phyloP scores from a whole-genome alignment of 1,140 invertebrate genomes.

The Asobara japonica region DNA sequence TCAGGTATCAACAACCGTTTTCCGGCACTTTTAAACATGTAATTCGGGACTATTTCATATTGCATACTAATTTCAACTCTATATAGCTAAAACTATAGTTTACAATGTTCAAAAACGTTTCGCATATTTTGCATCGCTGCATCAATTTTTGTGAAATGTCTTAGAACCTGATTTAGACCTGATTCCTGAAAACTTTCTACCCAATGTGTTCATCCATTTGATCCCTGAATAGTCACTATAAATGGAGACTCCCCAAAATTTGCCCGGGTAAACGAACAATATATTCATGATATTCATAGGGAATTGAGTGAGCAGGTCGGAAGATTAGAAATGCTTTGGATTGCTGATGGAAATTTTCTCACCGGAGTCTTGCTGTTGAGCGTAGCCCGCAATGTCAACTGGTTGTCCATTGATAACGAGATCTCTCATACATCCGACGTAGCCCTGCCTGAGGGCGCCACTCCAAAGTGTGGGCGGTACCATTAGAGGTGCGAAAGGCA shows the following conservation, averaged over 20 bases:
- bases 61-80: no score
- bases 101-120: no score
- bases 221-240: background rate
- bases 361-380: slow-evolving; percentile 90
- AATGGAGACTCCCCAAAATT: background rate
- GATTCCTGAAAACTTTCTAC: no score
- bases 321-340: background rate
- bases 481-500: slow-evolving; percentile 76
- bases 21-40: no score
- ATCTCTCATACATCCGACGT: slow-evolving; percentile 95
- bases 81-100: no score
- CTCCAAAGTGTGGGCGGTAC: slow-evolving; percentile 92
- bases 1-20: no score
- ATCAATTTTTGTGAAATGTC: no score
- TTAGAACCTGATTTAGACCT: no score
- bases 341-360: slow-evolving; percentile 46
- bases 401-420: slow-evolving; percentile 91
- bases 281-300: background rate
- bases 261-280: background rate
- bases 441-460: slow-evolving; percentile 87
- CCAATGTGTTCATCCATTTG: background rate
- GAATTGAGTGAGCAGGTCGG: background rate
- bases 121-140: no score
- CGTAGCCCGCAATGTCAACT: slow-evolving; percentile 89
- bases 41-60: no score